A percentile compares a stretch with the other conserved stretches of the same genome.
These are phyloP conservation scores for Dryobota labecula DNA, from an alignment of 2,888 invertebrate genomes.

Conservation along the genomic window DNA sequence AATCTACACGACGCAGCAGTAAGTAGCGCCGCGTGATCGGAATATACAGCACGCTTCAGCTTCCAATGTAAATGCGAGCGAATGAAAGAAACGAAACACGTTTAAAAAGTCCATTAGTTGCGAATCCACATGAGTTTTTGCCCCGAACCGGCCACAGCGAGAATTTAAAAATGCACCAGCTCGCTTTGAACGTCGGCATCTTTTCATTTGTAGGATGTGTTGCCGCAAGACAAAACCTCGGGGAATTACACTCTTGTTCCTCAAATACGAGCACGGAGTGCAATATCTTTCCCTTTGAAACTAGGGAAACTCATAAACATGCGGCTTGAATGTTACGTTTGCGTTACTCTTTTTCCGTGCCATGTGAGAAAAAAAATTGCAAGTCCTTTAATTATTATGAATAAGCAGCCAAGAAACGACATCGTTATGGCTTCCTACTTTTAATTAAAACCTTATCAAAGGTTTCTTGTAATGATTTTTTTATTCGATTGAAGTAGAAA, in stretches of 20 bases:
- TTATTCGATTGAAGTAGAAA: constrained; percentile 40
- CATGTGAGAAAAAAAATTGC: constrained; percentile 71
- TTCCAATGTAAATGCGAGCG: constrained; percentile 61
- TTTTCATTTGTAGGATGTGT: constrained; percentile 86
- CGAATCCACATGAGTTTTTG: constrained; percentile 71
- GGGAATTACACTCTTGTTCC: constrained; percentile 88
- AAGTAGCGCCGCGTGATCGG: constrained; percentile 73
- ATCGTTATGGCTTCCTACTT: constrained; percentile 25
- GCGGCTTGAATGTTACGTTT: constrained; percentile 81
- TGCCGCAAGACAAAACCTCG: constrained; percentile 87
- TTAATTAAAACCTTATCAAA: constrained; percentile 57
- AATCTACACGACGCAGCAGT: constrained; percentile 66
- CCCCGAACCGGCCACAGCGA: constrained; percentile 72
- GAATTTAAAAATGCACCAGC: constrained; percentile 85
- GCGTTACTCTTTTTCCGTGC: constrained; percentile 74
- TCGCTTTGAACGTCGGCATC: constrained; percentile 83
- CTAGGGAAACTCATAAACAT: constrained; percentile 85
- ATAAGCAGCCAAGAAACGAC: constrained; percentile 26
- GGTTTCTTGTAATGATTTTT: constrained; percentile 29
- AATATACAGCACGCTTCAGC: constrained; percentile 67
- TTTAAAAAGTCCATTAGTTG: constrained; percentile 79
- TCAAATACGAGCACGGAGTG: constrained; percentile 85
- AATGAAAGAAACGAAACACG: constrained; percentile 69
- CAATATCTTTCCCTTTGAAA: constrained; percentile 87
- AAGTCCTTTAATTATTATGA: constrained; percentile 64